Conservation (phyloP, 2,113 vertebrate species). For the Xenopus tropicalis region UCB_Xtro_10.0 CM004448.2:126884501-126885000, state of each 20-base stretch:
- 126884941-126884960: conserved; percentile 18
- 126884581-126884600: too few relatives aligned
- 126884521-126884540: too few relatives aligned
- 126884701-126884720: not conserved
- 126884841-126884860: conserved; percentile 37
- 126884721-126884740: not conserved
- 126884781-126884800: conserved; percentile 24
- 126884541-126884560: too few relatives aligned
- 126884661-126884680: too few relatives aligned
- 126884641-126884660: too few relatives aligned
- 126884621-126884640: too few relatives aligned
- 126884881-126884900: conserved; percentile 41
- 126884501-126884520: too few relatives aligned
- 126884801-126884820: conserved; percentile 36
- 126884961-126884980: conserved; percentile 11
- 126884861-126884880: conserved; percentile 44
- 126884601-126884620: too few relatives aligned
- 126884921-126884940: conserved; percentile 38
- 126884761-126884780: conserved; percentile 7
- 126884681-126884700: too few relatives aligned
- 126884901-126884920: conserved; percentile 19
- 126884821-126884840: conserved; percentile 44
- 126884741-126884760: conserved; percentile 16
- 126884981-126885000: not conserved
- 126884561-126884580: too few relatives aligned